Evolutionary conservation across 2,888 invertebrate species (phyloP).

Genomic region (Vesta saturnalis): DNA sequence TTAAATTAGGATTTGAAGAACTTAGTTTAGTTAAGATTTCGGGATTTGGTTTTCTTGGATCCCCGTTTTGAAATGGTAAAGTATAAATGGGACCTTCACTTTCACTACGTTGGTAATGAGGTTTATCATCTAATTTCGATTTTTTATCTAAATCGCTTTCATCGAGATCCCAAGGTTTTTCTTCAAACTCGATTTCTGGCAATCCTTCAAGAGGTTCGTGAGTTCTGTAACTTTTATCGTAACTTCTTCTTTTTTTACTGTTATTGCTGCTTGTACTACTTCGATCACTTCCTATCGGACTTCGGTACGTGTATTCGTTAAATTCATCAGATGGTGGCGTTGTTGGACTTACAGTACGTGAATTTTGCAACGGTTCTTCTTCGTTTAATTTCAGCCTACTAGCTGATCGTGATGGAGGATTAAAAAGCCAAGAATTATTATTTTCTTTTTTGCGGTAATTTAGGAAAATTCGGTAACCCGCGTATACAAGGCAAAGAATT

Average conservation of each 20-base stretch:
- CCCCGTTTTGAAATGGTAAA: constrained; percentile 5
- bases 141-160: constrained; percentile 47
- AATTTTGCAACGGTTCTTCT: constrained; percentile 30
- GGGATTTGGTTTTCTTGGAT: constrained; percentile 36
- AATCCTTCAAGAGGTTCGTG: constrained; percentile 80
- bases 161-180: constrained; percentile 81
- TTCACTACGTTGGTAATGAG: constrained; percentile 25
- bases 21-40: constrained; percentile 43
- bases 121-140: constrained; percentile 25
- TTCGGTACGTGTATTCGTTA: constrained; percentile 52
- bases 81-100: constrained; percentile 36
- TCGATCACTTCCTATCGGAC: constrained; percentile 49
- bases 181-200: constrained; percentile 82
- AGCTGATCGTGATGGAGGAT: constrained; percentile 46
- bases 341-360: constrained; percentile 34
- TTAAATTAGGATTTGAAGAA: constrained; percentile 42
- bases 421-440: constrained; percentile 55
- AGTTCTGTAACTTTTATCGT: constrained; percentile 85
- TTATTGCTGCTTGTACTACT: constrained; percentile 44
- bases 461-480: constrained; percentile 71
- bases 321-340: constrained; percentile 47
- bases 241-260: constrained; percentile 74
- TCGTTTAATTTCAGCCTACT: constrained; percentile 47
- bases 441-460: constrained; percentile 56
- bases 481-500: constrained; percentile 69